Conservation (phyloP, 2,888 invertebrate genomes). For the Protonemura montana region DNA sequence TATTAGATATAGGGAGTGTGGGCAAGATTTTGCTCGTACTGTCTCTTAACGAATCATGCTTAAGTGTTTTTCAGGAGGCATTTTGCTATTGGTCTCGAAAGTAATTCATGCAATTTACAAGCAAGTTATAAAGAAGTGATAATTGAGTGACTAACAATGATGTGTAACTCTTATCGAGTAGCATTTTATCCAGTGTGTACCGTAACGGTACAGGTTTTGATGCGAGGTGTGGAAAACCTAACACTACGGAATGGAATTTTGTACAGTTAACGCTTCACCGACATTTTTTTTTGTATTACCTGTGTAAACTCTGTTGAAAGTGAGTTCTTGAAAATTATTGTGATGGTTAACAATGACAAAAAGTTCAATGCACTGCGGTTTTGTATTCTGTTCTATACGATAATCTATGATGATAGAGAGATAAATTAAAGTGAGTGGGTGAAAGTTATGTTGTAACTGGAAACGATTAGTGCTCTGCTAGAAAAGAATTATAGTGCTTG, state of each 20-base stretch:
- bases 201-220: neutral
- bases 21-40: neutral
- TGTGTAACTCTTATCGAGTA: neutral
- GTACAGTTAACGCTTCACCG: neutral
- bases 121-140: neutral
- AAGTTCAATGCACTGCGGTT: neutral
- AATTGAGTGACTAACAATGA: neutral
- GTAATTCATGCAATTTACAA: neutral
- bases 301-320: slow-evolving; percentile 24
- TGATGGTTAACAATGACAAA: slow-evolving; percentile 35
- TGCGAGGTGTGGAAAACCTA: neutral
- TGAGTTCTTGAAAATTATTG: slow-evolving; percentile 43
- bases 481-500: neutral
- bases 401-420: neutral
- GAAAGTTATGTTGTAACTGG: neutral
- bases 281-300: no score
- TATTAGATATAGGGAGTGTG: neutral
- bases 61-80: neutral
- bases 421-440: neutral
- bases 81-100: neutral
- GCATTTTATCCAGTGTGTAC: neutral
- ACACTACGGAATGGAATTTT: neutral
- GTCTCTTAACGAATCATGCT: neutral
- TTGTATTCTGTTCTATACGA: neutral
- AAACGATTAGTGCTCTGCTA: slow-evolving; percentile 7